Percentiles rank a stretch among this genome's conserved stretches.
Evolutionary conservation across 2,888 invertebrate genomes (phyloP).

Genomic region (Empis livida): DNA sequence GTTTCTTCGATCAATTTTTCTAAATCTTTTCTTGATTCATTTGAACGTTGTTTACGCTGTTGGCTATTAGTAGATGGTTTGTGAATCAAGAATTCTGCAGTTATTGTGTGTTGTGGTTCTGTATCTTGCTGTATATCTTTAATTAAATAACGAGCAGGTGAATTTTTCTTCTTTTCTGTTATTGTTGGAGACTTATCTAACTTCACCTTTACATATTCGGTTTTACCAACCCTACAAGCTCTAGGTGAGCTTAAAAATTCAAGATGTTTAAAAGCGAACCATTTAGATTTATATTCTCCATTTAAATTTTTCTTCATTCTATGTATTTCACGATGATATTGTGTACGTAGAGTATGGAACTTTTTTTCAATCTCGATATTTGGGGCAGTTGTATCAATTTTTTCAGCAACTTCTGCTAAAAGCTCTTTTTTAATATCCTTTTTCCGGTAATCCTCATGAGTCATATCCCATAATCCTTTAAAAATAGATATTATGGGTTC

Average conservation of each 20-base stretch:
- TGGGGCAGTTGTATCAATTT: constrained; percentile 28
- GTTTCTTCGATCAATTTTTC: constrained; percentile 34
- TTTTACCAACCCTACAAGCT: constrained; percentile 30
- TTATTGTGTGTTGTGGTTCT: constrained; percentile 12
- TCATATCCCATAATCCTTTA: constrained; percentile 32
- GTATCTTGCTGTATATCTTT: constrained; percentile 8
- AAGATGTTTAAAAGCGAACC: constrained; percentile 45
- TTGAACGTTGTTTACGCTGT: constrained; percentile 13
- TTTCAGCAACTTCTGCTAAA: constrained; percentile 26
- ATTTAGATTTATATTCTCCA: constrained; percentile 41
- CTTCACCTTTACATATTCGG: constrained; percentile 22
- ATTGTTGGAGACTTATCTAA: constrained; percentile 13
- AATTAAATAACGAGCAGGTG: background rate
- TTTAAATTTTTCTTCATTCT: constrained; percentile 39
- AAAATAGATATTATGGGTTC: too few species aligned
- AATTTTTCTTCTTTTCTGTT: constrained; percentile 9
- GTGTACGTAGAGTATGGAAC: constrained; percentile 46
- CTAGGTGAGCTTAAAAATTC: constrained; percentile 46
- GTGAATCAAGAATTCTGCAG: constrained; percentile 23
- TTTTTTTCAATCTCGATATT: constrained; percentile 43
- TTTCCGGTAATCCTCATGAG: constrained; percentile 35
- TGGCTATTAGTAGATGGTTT: constrained; percentile 16
- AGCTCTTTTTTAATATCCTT: constrained; percentile 32
- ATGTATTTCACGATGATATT: constrained; percentile 46
- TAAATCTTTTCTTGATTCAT: constrained; percentile 25